Evolutionary conservation across 2,888 invertebrate genomes (phyloP), one percentile per base, ranked within the genome.

Genomic region (Harpagoxenus sublaevis): DNA sequence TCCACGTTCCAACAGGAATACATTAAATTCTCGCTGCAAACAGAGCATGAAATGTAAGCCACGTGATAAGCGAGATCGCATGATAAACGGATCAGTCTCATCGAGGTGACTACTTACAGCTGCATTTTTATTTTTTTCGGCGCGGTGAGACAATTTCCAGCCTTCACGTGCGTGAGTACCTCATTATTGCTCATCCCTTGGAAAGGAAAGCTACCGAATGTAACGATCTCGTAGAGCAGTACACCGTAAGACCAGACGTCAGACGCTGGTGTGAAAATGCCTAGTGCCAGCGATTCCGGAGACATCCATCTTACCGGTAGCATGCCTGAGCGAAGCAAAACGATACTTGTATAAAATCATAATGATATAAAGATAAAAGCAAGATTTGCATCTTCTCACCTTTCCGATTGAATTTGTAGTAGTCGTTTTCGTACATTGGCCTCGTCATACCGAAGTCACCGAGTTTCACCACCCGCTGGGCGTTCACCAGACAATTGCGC

Each of bases 381-480:
- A 2, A 15, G 2, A 15, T 35, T 23, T 70, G n/a, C n/a, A 10
- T 48, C 0, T 0, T 66, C 68, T 55, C 92, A 93, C 98, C 97
- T 95, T 97, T 98, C 87, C 98, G 97, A 93, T 97, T 98, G 94
- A 98, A 98, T 88, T 97, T 97, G 95, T 99, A 99, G 95, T 98
- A 98, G 94, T 98, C 98, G 88, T 97, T 97, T 92, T 98, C 98
- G 94, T 97, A 98, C 94, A 98, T 98, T 0, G 98, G 97, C 65
- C 99, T 96, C 2, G 98, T 97, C 98, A 99, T 98, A 62, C 99
- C 99, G 95, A 99, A 99, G 95, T 99, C 99, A 2, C 97, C 98
- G 53, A 97, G 96, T 96, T 97, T 96, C 94, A 98, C 94, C 0
- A 96, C 96, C 84, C 97, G 96, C 90, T 96, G 96, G 95, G 97